Evolutionary conservation across 2,888 invertebrate genomes (phyloP).

Genomic region (Oscheius sp.): DNA sequence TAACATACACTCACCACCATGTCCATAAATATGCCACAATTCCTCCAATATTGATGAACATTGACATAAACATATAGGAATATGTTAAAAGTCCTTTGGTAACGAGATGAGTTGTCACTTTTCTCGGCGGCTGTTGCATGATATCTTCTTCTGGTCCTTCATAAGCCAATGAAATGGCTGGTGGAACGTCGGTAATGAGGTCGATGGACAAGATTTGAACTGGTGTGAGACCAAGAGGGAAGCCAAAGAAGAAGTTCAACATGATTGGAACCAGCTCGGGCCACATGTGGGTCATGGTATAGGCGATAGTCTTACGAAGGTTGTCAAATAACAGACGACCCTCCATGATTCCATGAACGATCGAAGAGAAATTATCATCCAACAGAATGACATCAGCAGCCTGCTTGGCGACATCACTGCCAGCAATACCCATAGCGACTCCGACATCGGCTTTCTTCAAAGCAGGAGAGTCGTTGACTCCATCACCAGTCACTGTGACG

Average conservation of each 20-base stretch:
- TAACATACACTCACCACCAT: constrained; percentile 32
- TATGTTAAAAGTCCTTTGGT: constrained; percentile 60
- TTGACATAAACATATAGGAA: constrained; percentile 64
- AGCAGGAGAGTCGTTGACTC: constrained; percentile 54
- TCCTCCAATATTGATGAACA: constrained; percentile 58
- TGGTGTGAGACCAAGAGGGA: constrained; percentile 63
- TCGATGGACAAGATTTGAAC: constrained; percentile 64
- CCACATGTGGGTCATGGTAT: constrained; percentile 64
- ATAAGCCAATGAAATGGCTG: constrained; percentile 63
- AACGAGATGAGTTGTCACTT: constrained; percentile 55
- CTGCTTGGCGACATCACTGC: constrained; percentile 61
- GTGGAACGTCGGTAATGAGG: constrained; percentile 63
- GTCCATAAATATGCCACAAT: constrained; percentile 45
- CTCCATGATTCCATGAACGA: constrained; percentile 49
- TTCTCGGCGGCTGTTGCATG: constrained; percentile 61
- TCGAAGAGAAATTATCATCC: constrained; percentile 58
- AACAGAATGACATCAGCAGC: constrained; percentile 60
- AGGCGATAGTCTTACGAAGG: constrained; percentile 57
- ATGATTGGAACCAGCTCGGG: constrained; percentile 67
- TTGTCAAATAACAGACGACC: constrained; percentile 50
- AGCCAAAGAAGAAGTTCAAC: constrained; percentile 64
- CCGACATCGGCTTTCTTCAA: constrained; percentile 60
- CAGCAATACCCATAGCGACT: constrained; percentile 58
- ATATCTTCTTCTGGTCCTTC: constrained; percentile 65
- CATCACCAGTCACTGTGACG: constrained; percentile 52